Conservation (phyloP, 2,797 vertebrate species). For the Streptopelia turtur region DNA sequence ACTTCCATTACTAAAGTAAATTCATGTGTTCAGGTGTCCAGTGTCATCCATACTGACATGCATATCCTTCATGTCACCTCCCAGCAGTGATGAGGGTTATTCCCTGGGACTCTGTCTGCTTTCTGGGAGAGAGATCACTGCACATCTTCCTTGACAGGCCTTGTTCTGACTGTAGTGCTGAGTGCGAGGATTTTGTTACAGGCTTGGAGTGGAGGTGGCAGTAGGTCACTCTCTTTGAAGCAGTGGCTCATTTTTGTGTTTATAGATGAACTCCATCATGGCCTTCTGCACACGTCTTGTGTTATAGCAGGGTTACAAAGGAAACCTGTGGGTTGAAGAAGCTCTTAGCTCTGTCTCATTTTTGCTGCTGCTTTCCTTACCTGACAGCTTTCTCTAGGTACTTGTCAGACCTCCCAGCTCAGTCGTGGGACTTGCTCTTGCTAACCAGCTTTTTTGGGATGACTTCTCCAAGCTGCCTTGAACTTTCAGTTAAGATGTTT, state of each 20-base stretch:
- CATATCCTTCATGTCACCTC: neutral
- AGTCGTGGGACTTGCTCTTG: neutral
- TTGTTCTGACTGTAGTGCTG: neutral
- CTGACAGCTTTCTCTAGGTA: neutral
- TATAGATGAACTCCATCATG: neutral
- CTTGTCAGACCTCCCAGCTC: neutral
- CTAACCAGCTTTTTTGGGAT: neutral
- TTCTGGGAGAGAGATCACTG: neutral
- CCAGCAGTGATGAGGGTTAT: neutral
- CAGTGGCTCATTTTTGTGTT: fast-evolving
- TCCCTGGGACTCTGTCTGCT: neutral
- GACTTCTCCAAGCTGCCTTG: neutral
- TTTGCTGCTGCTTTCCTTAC: neutral
- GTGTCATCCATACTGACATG: neutral
- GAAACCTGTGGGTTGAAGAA: neutral
- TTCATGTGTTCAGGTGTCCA: neutral
- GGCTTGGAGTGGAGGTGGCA: neutral
- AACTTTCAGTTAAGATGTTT: neutral
- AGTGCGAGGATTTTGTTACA: neutral
- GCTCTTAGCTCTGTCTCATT: neutral
- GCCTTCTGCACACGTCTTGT: neutral
- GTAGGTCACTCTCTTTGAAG: neutral
- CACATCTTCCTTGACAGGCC: fast-evolving
- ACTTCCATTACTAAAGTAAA: neutral
- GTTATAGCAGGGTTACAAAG: neutral